These are phyloP conservation scores for Bucco capensis DNA, from an alignment of 2,113 vertebrate species.

Conservation along the genomic window DNA sequence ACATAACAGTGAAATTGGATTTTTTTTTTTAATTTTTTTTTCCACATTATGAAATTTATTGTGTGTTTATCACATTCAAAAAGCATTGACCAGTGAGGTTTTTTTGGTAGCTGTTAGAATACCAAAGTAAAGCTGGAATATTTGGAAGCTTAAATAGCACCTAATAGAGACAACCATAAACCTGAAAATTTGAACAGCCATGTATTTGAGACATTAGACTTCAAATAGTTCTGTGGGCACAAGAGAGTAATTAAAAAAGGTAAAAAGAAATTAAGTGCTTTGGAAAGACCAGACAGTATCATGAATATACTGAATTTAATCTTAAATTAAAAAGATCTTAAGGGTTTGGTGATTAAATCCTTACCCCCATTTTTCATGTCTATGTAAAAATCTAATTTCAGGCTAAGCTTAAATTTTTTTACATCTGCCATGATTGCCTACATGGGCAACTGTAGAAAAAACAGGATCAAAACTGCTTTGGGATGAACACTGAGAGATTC, in stretches of 20 bases:
- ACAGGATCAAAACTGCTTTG: slow-evolving; percentile 30
- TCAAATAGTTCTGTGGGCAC: background rate
- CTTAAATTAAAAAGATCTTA: background rate
- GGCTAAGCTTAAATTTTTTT: slow-evolving; percentile 3
- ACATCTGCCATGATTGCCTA: background rate
- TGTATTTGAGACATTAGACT: background rate
- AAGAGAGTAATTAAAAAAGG: background rate
- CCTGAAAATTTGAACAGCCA: background rate
- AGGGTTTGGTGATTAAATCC: slow-evolving; percentile 32
- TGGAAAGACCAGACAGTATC: background rate
- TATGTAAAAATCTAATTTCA: background rate
- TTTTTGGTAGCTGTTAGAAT: slow-evolving; percentile 25
- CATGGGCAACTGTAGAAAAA: slow-evolving; percentile 34
- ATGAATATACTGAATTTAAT: background rate
- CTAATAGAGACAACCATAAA: background rate
- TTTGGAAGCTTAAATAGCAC: slow-evolving; percentile 28
- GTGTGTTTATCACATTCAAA: slow-evolving; percentile 82
- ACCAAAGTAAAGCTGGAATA: background rate
- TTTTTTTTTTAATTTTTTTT: background rate
- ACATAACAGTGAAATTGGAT: slow-evolving; percentile 61
- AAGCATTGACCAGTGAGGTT: slow-evolving; percentile 72
- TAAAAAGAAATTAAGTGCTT: slow-evolving; percentile 1
- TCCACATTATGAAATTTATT: slow-evolving; percentile 34
- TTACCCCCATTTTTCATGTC: slow-evolving; percentile 2
- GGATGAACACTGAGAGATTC: slow-evolving; percentile 28